Conservation (phyloP, 2,797 vertebrate genomes). For the Salarias fasciatus region DNA sequence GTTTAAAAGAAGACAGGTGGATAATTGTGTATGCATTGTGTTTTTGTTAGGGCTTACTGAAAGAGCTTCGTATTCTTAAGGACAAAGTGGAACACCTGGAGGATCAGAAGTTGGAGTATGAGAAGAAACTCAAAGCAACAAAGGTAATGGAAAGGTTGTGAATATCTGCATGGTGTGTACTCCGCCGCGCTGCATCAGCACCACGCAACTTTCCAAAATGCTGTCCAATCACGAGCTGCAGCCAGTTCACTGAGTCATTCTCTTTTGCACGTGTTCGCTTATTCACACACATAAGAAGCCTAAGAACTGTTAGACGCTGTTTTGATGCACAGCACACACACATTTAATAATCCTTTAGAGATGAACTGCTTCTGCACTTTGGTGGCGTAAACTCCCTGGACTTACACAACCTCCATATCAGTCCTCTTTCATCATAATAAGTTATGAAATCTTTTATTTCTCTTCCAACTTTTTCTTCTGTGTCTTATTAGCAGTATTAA, state of each 20-base stretch:
- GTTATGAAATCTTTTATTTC: no score
- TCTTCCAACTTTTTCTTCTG: no score
- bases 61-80: constrained; percentile 90
- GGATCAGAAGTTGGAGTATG: constrained; percentile 91
- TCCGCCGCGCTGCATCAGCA: constrained; percentile 31
- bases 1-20: neutral
- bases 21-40: neutral
- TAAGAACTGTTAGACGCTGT: constrained; percentile 20
- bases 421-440: no score
- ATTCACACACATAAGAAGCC: constrained; percentile 49
- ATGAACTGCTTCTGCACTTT: constrained; percentile 23
- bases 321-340: constrained; percentile 33
- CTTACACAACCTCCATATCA: no score
- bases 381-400: constrained; percentile 5
- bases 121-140: constrained; percentile 92
- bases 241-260: constrained; percentile 66
- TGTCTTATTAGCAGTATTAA: no score
- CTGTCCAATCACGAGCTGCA: constrained; percentile 62
- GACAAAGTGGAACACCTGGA: constrained; percentile 93
- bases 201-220: constrained; percentile 65
- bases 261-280: constrained; percentile 28
- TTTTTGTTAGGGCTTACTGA: constrained; percentile 87
- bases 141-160: constrained; percentile 86
- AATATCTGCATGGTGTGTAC: constrained; percentile 28
- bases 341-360: constrained; percentile 41